Evolutionary conservation across 2,888 invertebrate species (phyloP), one percentile per base, ranked within the genome.

Genomic region (Galerucella calmariensis): DNA sequence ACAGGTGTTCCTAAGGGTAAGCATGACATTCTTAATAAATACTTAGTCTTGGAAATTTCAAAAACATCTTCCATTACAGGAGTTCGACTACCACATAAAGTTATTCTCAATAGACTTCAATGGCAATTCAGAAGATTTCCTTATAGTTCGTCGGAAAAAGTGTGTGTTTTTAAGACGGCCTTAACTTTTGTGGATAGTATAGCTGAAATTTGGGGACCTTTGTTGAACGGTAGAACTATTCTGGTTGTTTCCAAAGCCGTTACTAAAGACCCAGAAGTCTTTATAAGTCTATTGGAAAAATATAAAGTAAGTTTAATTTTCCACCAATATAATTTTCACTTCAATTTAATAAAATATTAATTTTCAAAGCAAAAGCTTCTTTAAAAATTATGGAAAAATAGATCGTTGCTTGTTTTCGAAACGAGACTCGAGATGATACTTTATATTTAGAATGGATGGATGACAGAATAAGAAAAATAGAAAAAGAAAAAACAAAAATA

Each of bases 141-240:
- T 0, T 97, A 92, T 86, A 87, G 90, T 0, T 82, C 88, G 0
- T 89, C 90, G 0, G 95, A 95, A 83, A 89, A 89, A 10, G 90
- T 90, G 4, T 94, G 95, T 81, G 93, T 95, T 0, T 97, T 97
- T 88, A 97, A 97, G 88, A 97, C 97, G 0, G 95, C 97, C 0
- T 88, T 97, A 20, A 97, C 97, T 0, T 97, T 97, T 84, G 96
- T 97, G 4, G 97, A 97, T 85, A 95, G 96, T 0, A 92, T 96
- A 10, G 91, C 94, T 1, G 97, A 97, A 89, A 92, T 97, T 72
- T 96, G 96, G 94, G 94, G 94, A 0, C 94, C 96, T 0, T 85
- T 97, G 62, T 88, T 97, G 16, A 92, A 92, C 77, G 94, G 93
- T 0, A 87, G 91, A 75, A 90, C 94, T 0, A 85, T 97, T 69